Evolutionary conservation across 2,888 invertebrate genomes (phyloP).

Genomic region (Yponomeuta malinellus): DNA sequence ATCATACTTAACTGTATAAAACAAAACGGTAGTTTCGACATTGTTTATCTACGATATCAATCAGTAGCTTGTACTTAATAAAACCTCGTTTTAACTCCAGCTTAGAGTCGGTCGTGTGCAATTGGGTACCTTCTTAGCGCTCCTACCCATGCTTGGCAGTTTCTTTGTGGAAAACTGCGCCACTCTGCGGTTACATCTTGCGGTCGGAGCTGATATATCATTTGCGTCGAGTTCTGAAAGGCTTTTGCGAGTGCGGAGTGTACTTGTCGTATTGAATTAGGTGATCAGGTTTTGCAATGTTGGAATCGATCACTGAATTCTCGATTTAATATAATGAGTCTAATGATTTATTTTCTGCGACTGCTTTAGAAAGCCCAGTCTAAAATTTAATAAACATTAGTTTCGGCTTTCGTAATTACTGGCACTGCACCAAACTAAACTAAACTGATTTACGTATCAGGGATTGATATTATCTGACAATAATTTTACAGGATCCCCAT

Average conservation of each 20-base stretch:
- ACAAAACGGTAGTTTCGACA: too few species aligned
- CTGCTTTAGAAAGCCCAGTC: too few species aligned
- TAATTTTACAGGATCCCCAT: too few species aligned
- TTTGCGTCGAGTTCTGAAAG: slow-evolving; percentile 9
- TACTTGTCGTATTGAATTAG: neutral
- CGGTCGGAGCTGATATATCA: slow-evolving; percentile 3
- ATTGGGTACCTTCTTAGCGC: neutral
- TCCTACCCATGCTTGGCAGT: neutral
- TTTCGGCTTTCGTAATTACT: too few species aligned
- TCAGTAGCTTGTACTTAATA: neutral
- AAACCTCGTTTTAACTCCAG: neutral
- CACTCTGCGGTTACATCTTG: slow-evolving; percentile 9
- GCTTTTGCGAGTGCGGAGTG: neutral
- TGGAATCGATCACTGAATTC: neutral
- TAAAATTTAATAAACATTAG: too few species aligned
- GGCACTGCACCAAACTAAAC: too few species aligned
- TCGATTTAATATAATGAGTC: neutral
- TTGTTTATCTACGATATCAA: too few species aligned
- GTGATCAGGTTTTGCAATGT: neutral
- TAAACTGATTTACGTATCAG: too few species aligned
- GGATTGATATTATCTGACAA: too few species aligned
- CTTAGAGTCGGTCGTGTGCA: neutral
- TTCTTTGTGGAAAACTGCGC: slow-evolving; percentile 4
- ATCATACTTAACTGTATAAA: too few species aligned
- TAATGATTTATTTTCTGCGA: too few species aligned